Evolutionary conservation across 2,113 vertebrate genomes (phyloP).

Genomic region (Petrocephalus zakoni): DNA sequence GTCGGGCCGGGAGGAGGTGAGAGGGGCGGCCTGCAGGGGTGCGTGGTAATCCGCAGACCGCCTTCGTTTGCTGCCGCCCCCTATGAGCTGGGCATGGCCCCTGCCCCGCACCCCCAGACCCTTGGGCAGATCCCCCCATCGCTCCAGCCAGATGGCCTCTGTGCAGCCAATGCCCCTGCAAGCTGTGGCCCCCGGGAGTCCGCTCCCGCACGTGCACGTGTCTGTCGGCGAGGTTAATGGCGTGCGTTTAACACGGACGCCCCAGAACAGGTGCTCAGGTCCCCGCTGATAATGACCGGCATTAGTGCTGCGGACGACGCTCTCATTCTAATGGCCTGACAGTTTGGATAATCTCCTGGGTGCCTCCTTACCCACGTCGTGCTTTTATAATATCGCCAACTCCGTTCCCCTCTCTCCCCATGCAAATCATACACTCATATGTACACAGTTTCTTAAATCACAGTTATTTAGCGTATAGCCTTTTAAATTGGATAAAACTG

Average conservation of each 20-base stretch:
- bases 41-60: neutral
- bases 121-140: neutral
- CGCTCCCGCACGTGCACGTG: neutral
- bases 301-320: neutral
- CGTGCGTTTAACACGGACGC: conserved; percentile 21
- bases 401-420: neutral
- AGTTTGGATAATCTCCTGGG: conserved; percentile 14
- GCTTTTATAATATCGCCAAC: neutral
- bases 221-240: conserved; percentile 29
- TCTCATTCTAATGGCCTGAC: conserved; percentile 7
- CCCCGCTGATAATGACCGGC: conserved; percentile 16
- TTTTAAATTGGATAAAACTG: neutral
- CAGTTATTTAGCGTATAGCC: neutral
- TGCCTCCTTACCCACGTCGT: neutral
- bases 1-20: neutral
- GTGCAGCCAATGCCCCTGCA: conserved; percentile 12
- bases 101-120: neutral
- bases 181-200: neutral
- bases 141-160: conserved; percentile 23
- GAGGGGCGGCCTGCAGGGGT: neutral
- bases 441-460: neutral
- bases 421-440: neutral
- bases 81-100: neutral
- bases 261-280: conserved; percentile 19
- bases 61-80: neutral